Evolutionary conservation across 2,888 invertebrate genomes (phyloP).

Genomic region (Acanthosoma haemorrhoidale): DNA sequence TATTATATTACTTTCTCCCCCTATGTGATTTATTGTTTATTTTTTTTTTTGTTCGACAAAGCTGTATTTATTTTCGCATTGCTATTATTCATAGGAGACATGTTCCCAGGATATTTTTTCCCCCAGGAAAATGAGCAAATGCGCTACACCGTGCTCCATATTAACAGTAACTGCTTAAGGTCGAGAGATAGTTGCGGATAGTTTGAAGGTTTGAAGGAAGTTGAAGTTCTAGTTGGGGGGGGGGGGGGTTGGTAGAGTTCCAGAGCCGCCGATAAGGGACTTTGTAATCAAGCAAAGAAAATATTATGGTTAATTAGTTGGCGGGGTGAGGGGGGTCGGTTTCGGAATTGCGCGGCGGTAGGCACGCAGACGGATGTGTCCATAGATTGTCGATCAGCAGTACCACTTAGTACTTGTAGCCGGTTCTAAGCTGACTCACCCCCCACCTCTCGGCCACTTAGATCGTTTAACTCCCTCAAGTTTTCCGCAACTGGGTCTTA

Average conservation of each 20-base stretch:
- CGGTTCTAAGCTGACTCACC: neutral
- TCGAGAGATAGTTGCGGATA: conserved; percentile 5
- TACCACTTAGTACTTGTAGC: conserved; percentile 12
- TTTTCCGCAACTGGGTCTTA: neutral
- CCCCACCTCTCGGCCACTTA: neutral
- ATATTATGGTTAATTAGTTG: conserved; percentile 12
- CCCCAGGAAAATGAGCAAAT: too few species aligned
- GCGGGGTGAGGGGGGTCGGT: neutral
- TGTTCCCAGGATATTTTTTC: too few species aligned
- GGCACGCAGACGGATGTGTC: conserved; percentile 9
- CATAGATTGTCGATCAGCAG: conserved; percentile 7
- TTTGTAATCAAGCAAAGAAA: conserved; percentile 12
- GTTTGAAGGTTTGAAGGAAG: conserved; percentile 5
- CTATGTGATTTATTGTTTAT: too few species aligned
- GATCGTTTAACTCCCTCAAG: neutral
- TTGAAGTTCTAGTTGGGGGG: neutral
- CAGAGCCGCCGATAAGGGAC: conserved; percentile 11
- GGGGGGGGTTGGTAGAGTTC: neutral
- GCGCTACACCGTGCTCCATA: neutral
- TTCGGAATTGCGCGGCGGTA: neutral
- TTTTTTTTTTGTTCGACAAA: too few species aligned
- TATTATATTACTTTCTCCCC: too few species aligned
- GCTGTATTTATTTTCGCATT: too few species aligned
- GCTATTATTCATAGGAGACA: too few species aligned
- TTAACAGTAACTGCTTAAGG: too few species aligned